Conservation (phyloP, 2,888 invertebrate species). For the Emmelina monodactyla region DNA sequence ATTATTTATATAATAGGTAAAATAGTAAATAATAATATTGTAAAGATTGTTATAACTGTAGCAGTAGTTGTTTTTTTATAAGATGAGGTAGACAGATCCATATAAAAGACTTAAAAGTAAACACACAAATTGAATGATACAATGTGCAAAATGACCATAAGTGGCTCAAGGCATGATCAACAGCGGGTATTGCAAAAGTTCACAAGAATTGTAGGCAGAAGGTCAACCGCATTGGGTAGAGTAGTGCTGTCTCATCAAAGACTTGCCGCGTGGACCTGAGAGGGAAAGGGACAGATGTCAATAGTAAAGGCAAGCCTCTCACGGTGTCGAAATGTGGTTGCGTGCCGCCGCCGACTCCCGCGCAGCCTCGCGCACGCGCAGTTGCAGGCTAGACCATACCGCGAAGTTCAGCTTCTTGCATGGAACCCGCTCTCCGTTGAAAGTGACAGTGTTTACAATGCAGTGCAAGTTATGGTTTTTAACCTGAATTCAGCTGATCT, state of each 20-base stretch:
- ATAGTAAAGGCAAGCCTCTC: constrained; percentile 26
- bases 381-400: constrained; percentile 33
- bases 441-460: constrained; percentile 49
- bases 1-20: too few species aligned
- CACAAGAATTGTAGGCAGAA: constrained; percentile 53
- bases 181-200: constrained; percentile 44
- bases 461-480: constrained; percentile 26
- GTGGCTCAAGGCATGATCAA: constrained; percentile 39
- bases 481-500: constrained; percentile 12
- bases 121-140: too few species aligned
- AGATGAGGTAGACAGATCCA: too few species aligned
- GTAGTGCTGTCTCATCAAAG: constrained; percentile 23
- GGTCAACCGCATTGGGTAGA: constrained; percentile 38
- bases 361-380: constrained; percentile 28
- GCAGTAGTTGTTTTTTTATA: too few species aligned
- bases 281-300: constrained; percentile 32
- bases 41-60: too few species aligned
- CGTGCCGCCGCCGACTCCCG: constrained; percentile 29
- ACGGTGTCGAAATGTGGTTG: constrained; percentile 50
- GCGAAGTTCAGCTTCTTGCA: constrained; percentile 19
- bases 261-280: constrained; percentile 18
- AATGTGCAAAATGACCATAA: constrained; percentile 18
- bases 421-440: constrained; percentile 26
- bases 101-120: too few species aligned
- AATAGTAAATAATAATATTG: too few species aligned